Percentiles rank a stretch among this genome's conserved stretches.
Conservation (phyloP, 2,797 vertebrate species). For the Thamnophis elegans region DNA sequence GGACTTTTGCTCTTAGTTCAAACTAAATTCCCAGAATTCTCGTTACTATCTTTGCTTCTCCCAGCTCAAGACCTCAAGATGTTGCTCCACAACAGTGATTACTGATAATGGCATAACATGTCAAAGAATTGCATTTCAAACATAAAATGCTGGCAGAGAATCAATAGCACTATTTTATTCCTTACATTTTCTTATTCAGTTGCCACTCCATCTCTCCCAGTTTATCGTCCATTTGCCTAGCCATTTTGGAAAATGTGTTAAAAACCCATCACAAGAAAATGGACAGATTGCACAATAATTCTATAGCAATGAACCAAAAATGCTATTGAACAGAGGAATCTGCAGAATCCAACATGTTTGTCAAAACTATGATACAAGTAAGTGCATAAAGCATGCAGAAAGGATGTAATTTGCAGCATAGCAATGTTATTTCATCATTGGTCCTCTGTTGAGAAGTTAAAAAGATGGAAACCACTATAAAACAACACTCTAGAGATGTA, state of each 20-base stretch:
- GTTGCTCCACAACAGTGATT: neutral
- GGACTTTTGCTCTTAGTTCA: neutral
- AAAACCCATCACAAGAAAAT: neutral
- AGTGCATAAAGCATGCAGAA: neutral
- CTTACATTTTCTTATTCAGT: neutral
- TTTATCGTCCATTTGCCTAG: neutral
- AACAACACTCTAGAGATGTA: neutral
- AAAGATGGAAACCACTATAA: neutral
- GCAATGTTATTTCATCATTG: neutral
- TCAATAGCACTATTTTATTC: conserved; percentile 8
- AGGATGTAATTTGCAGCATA: neutral
- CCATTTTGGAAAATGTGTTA: neutral
- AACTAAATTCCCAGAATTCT: neutral
- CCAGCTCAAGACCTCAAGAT: neutral
- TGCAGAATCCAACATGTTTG: neutral
- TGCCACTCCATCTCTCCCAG: neutral
- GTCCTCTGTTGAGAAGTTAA: neutral
- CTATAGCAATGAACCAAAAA: neutral
- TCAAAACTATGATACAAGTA: neutral
- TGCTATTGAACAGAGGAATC: neutral
- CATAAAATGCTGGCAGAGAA: neutral
- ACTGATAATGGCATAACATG: conserved; percentile 13
- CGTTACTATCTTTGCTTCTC: neutral
- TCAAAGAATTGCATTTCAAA: conserved; percentile 6
- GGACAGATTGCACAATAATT: no score